Evolutionary conservation across 1,140 invertebrate species (phyloP), one percentile per base, ranked within the genome.

Genomic region (Brachionus rubens): DNA sequence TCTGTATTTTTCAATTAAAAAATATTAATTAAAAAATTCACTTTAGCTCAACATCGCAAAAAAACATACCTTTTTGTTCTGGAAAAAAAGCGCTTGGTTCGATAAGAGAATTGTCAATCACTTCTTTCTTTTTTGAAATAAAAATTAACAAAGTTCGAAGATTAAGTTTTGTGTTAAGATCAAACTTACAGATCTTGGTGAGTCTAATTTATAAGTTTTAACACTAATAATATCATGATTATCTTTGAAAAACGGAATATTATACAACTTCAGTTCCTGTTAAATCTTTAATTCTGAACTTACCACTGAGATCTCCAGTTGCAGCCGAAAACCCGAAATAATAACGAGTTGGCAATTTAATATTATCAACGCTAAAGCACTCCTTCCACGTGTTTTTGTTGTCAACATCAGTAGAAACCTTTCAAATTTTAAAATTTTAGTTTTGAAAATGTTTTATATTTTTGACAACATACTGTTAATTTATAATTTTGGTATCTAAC

Each of bases 191-290:
- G 43, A 46, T 70, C 68, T 48, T 19, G 46, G 26, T 36, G 78
- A 81, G 81, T 94, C 92, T 67, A 96, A 85, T 82, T 96, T 92
- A 81, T 91, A 97, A 78, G 95, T 88, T 85, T 93, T 92, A 54
- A 99, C 87, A 7, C 92, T 90, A 62, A 96, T 88, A 77, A 99
- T 89, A 83, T 99, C 96, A 86, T 99, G 96, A 83, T 93, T 96
- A 87, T 99, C 96, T 52, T 24, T 9, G 19, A 46, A 30, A 59
- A 40, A 56, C 3, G 16, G 16, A 40, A 7, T 6, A n/a, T n/a
- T n/a, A n/a, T n/a, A n/a, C n/a, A n/a, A n/a, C n/a, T n/a, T n/a
- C n/a, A n/a, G n/a, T n/a, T n/a, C n/a, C n/a, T n/a, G n/a, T 54
- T 0, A 40, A 28, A 52, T 14, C 52, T 40, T 14, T 16, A 3